A percentile compares a stretch with the other conserved stretches of the same genome.
Conservation (phyloP, 2,797 vertebrate genomes). For the Cynopterus sphinx region DNA sequence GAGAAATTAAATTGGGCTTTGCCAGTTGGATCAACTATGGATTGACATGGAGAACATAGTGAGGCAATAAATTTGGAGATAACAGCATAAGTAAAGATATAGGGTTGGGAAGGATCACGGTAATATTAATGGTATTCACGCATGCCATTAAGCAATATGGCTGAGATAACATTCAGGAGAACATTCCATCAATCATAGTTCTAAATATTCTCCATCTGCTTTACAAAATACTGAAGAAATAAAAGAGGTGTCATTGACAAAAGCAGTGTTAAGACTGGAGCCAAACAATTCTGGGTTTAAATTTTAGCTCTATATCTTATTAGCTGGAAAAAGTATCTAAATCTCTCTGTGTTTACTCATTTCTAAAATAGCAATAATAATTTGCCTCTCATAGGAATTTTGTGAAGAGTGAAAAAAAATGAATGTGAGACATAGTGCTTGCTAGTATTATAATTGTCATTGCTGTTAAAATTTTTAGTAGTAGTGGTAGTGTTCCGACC, state of each 20-base stretch:
- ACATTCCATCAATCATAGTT: neutral
- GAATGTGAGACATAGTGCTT: neutral
- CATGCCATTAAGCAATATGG: neutral
- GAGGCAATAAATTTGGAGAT: slow-evolving; percentile 4
- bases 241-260: neutral
- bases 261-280: neutral
- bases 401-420: neutral
- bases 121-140: neutral
- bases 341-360: neutral
- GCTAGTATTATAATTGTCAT: neutral
- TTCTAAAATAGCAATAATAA: slow-evolving; percentile 11
- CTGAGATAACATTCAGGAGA: neutral
- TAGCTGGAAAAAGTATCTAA: neutral
- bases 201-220: neutral
- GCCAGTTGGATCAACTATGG: slow-evolving; percentile 26
- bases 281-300: neutral
- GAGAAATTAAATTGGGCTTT: slow-evolving; percentile 64
- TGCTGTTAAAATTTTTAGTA: neutral
- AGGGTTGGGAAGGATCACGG: neutral
- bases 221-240: neutral
- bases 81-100: slow-evolving; percentile 26
- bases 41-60: neutral
- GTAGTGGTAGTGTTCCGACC: neutral
- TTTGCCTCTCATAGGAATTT: neutral
- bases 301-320: neutral